Evolutionary conservation across 2,113 vertebrate species (phyloP).

Genomic region (Trematomus loennbergii): DNA sequence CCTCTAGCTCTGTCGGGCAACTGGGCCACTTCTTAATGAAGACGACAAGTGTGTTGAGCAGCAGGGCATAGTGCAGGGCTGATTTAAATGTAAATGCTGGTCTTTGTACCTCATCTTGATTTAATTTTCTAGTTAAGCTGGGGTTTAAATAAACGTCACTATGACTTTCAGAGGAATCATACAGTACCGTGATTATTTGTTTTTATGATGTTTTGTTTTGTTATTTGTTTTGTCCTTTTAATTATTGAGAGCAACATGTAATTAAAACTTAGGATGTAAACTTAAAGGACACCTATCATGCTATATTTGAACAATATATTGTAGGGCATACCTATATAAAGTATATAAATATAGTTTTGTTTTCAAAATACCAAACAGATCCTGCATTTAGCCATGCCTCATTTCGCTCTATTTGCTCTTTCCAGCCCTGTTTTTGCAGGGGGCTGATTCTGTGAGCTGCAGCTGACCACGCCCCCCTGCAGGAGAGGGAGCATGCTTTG

Average conservation of each 20-base stretch:
- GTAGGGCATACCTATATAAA: too few species aligned
- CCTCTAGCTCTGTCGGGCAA: background rate
- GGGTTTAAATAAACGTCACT: background rate
- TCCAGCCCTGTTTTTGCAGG: too few species aligned
- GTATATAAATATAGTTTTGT: too few species aligned
- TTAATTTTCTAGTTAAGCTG: background rate
- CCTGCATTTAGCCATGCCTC: too few species aligned
- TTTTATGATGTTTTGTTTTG: background rate
- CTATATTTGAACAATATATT: too few species aligned
- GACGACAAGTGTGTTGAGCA: conserved; percentile 14
- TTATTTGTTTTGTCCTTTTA: too few species aligned
- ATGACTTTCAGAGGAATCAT: background rate
- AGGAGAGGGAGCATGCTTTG: too few species aligned
- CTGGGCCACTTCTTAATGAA: conserved; percentile 20
- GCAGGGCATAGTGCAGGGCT: background rate
- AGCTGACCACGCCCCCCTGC: too few species aligned
- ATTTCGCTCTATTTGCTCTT: too few species aligned
- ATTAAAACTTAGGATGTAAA: background rate
- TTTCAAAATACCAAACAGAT: too few species aligned
- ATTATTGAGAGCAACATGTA: conserved; percentile 1
- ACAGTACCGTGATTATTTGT: background rate
- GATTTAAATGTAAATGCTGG: conserved; percentile 2
- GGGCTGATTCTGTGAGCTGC: too few species aligned
- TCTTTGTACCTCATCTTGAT: background rate
- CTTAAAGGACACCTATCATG: too few species aligned